phyloP scores from a whole-genome alignment of 1,140 invertebrate genomes.

The Drosophila parabipectinata region DNA sequence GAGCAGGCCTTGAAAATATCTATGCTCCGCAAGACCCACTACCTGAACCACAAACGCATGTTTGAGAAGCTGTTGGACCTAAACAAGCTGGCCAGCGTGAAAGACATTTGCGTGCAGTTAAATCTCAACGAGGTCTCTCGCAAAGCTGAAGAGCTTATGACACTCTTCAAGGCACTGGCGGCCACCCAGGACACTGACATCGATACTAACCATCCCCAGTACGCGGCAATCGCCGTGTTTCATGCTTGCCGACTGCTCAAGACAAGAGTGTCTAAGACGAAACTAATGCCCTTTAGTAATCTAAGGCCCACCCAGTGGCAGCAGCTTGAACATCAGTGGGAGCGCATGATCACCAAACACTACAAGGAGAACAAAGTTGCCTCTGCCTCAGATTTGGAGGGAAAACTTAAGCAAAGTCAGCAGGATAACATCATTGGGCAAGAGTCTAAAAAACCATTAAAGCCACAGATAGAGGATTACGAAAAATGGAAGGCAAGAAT shows the following conservation, averaged over 20 bases:
- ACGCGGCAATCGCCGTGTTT: constrained; percentile 83
- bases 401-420: constrained; percentile 45
- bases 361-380: constrained; percentile 38
- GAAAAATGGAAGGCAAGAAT: constrained; percentile 78
- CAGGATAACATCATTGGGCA: constrained; percentile 11
- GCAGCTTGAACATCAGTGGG: constrained; percentile 81
- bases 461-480: constrained; percentile 66
- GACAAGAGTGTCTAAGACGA: constrained; percentile 77
- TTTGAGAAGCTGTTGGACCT: constrained; percentile 84
- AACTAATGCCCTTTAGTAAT: constrained; percentile 81
- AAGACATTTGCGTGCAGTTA: constrained; percentile 84
- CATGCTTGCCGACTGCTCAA: constrained; percentile 83
- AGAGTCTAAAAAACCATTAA: constrained; percentile 22
- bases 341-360: constrained; percentile 76
- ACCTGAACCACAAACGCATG: constrained; percentile 83
- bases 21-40: constrained; percentile 77
- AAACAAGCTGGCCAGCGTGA: constrained; percentile 76
- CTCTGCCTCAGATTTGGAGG: constrained; percentile 29
- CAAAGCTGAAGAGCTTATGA: constrained; percentile 77
- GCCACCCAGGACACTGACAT: constrained; percentile 54
- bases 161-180: constrained; percentile 64
- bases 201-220: constrained; percentile 83
- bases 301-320: constrained; percentile 83
- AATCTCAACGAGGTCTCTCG: constrained; percentile 76
- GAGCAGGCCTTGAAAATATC: constrained; percentile 83